Percentiles rank a stretch among this genome's conserved stretches.
Evolutionary conservation across 2,797 vertebrate species (phyloP).

Genomic region (Uromys caudimaculatus): DNA sequence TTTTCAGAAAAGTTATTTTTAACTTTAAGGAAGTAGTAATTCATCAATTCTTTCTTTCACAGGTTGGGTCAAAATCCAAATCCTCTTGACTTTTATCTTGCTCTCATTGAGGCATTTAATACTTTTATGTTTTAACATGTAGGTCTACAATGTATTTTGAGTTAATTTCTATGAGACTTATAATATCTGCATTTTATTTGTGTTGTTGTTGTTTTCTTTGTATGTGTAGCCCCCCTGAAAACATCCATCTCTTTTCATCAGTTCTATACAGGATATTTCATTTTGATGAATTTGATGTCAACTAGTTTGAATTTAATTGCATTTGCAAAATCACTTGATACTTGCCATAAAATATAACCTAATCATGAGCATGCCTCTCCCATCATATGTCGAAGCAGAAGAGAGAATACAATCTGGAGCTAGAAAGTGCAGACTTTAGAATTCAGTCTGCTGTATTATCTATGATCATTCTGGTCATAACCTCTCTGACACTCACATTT

Average conservation of each 20-base stretch:
- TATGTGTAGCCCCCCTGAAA: not conserved
- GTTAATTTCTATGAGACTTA: not conserved
- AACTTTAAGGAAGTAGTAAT: conserved; percentile 5
- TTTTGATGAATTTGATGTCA: conserved; percentile 36
- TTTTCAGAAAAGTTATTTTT: not conserved
- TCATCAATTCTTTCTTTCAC: not conserved
- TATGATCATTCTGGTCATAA: conserved; percentile 15
- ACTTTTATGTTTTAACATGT: not conserved
- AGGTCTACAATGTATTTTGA: not conserved
- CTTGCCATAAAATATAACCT: conserved; percentile 7
- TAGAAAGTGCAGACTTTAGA: not conserved
- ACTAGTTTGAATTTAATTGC: conserved; percentile 15
- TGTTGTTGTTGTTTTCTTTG: not conserved
- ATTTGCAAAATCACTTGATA: not conserved
- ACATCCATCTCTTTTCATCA: not conserved
- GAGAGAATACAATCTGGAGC: not conserved
- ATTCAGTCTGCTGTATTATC: not conserved
- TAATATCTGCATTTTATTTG: not conserved
- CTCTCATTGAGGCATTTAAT: not conserved
- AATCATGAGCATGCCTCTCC: not conserved
- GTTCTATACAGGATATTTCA: not conserved
- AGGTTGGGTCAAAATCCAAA: not conserved
- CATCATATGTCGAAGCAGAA: conserved; percentile 13
- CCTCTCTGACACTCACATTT: conserved; percentile 35
- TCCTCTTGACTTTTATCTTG: not conserved